These are phyloP conservation scores for Drosophila funebris DNA, from an alignment of 1,140 invertebrate genomes.

Conservation along the genomic window DNA sequence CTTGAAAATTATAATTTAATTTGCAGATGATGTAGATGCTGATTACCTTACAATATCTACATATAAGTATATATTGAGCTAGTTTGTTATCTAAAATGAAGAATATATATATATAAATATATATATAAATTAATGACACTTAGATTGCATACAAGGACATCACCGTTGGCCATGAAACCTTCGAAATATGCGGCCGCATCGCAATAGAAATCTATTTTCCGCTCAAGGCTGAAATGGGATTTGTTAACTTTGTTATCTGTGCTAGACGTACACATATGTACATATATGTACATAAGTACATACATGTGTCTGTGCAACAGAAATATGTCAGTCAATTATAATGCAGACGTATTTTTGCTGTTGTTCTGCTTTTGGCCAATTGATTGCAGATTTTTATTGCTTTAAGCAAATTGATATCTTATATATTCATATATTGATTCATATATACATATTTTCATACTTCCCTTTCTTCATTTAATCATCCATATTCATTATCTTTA, in stretches of 20 bases:
- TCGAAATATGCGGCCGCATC: not conserved
- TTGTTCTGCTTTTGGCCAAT: not conserved
- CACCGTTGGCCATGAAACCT: constrained; percentile 32
- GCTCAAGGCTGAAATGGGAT: constrained; percentile 30
- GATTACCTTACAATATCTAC: no score
- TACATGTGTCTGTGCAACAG: not conserved
- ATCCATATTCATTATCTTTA: no score
- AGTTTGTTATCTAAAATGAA: not conserved
- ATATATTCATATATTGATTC: no score
- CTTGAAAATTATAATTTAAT: constrained; percentile 51
- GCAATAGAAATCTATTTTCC: not conserved
- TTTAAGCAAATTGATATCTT: no score
- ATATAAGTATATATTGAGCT: not conserved
- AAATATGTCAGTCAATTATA: not conserved
- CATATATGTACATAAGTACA: not conserved
- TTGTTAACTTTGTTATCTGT: constrained; percentile 24
- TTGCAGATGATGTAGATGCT: constrained; percentile 8
- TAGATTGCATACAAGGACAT: not conserved
- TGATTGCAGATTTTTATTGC: no score
- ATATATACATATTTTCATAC: no score
- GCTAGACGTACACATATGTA: not conserved
- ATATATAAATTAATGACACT: not conserved
- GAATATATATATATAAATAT: not conserved
- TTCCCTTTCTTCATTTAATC: no score
- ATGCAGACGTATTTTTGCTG: not conserved